Evolutionary conservation across 2,113 vertebrate species (phyloP), one percentile per base, ranked within the genome.

Genomic region (Eubucco bourcierii): DNA sequence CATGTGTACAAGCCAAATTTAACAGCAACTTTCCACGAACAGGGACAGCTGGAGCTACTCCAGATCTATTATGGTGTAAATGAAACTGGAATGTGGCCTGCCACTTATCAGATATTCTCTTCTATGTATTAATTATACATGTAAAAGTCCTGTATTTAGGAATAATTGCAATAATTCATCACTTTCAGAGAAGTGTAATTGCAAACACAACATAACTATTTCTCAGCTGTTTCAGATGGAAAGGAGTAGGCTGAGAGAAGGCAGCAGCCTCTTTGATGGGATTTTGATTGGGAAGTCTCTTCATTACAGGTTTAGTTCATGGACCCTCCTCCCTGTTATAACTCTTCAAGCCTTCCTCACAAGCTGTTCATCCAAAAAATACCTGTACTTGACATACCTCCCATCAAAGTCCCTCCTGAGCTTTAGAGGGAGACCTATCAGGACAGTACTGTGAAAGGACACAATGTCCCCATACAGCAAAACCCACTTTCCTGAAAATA

Each of bases 151-250:
- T 93, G 87, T 88, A 82, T 94, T 95, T 90, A 89, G 91, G 87
- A 96, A 95, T 90, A 95, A 95, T 95, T 73, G 21, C 87, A 95
- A 95, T 90, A 96, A 95, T 96, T 95, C 91, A 92, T 94, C 92
- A 96, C 92, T 90, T 83, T 92, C 91, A 91, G 94, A 90, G 91
- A 94, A 90, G 88, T 95, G 80, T 95, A 94, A 92, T 90, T 96
- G 93, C 95, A 92, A 96, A 94, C 90, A 90, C 83, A 93, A 87
- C 91, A 90, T 34, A 95, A 95, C 78, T 68, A 90, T 96, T 95
- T 88, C 83, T 96, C 94, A 96, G 90, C 85, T 90, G 79, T 88
- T 95, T 94, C 78, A 91, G 60, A 96, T 76, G 88, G 93, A 95
- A 95, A 95, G 81, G 71, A 95, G 90, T 82, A 95, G 94, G 95